Base-by-base conservation (phyloP, 23 tunicate genomes). In the Trididemnum clinides region DNA sequence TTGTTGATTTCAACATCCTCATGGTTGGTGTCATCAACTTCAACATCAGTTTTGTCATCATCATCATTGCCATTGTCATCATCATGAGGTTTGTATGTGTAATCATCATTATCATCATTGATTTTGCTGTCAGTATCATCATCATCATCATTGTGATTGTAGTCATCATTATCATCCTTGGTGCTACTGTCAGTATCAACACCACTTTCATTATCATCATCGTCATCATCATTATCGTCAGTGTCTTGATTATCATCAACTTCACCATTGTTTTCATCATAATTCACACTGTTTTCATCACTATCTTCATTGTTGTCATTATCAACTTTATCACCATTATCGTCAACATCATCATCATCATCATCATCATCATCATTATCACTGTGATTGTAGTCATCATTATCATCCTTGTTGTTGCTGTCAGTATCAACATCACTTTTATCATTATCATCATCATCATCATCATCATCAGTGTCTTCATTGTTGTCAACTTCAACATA, bases 341-440 rank as follows among this genome's bases (percentile, higher is more conserved):
- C 34, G 28, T 64, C 82, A 50, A 50, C 73, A 39, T 50, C 82
- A 77, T 63, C 79, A 58, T 57, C 77, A 59, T 64, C 71, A 30
- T 19, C 39, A 58, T 31, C 72, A 59, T 64, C 85, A 59, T 63
- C 37, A 80, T 80, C 85, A 59, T 64, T 66, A 23, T 77, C 82
- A 77, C 10, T 62, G 32, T 32, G 62, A 30, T 33, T 22, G 21
- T 72, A 15, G 21, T 32, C 59, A 33, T 28, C 59, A 77, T 77
- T 25, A 39, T 23, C 76, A 57, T 58, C 76, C 21, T 80, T 66
- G 50, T 64, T 66, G 28, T 28, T 36, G 64, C 64, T 79, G 20
- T 33, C 44, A 26, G 26, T 32, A 32, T 80, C 54, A 71, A 18
- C 78, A 71, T 26, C 50, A 71, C 29, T 27, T 20, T 32, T 19